Evolutionary conservation across 2,113 vertebrate genomes (phyloP).

Genomic region (Sinocyclocheilus anophthalmus): DNA sequence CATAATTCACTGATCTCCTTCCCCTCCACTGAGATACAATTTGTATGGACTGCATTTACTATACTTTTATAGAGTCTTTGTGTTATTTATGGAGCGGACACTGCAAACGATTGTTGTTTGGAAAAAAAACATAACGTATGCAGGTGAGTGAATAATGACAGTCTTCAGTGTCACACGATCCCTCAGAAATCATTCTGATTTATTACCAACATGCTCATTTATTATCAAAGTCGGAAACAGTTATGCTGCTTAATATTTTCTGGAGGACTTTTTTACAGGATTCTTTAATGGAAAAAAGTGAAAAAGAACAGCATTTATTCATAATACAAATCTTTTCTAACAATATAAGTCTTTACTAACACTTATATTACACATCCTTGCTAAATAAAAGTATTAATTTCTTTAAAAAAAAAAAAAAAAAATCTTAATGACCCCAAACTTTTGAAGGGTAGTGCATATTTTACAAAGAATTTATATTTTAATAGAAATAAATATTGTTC

Average conservation of each 20-base stretch:
- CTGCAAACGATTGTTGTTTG: neutral
- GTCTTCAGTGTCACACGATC: neutral
- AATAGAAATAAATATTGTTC: too few relatives aligned
- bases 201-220: neutral
- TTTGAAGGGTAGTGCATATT: neutral
- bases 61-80: too few relatives aligned
- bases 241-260: neutral
- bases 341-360: neutral
- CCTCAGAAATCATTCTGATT: neutral
- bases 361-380: neutral
- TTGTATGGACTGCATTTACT: too few relatives aligned
- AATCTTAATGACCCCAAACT: neutral
- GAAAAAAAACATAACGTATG: neutral
- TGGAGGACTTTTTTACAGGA: neutral
- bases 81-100: too few relatives aligned
- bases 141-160: neutral
- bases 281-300: neutral
- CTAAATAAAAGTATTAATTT: neutral
- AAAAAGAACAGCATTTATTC: neutral
- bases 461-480: too few relatives aligned
- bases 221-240: neutral
- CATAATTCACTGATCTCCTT: too few relatives aligned
- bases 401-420: too few relatives aligned
- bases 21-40: too few relatives aligned
- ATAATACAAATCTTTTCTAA: neutral